phyloP scores from a whole-genome alignment of 2,113 vertebrate genomes.

The Excalfactoria chinensis region DNA sequence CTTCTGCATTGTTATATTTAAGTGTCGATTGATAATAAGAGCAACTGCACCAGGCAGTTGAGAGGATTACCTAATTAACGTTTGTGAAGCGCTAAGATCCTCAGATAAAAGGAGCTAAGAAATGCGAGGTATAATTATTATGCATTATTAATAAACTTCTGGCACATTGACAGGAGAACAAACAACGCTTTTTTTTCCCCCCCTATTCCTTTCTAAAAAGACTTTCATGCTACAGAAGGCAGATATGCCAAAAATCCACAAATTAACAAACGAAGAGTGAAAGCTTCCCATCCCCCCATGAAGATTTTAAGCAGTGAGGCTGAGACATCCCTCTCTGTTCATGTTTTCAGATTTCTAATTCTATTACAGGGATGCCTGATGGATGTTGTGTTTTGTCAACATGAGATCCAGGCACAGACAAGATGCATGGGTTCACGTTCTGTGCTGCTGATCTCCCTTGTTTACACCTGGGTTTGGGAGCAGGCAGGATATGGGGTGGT shows the following conservation, averaged over 20 bases:
- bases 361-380: background rate
- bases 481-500: background rate
- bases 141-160: slow-evolving; percentile 69
- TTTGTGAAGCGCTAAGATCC: slow-evolving; percentile 44
- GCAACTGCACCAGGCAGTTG: slow-evolving; percentile 32
- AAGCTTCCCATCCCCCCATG: background rate
- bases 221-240: background rate
- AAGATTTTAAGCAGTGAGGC: background rate
- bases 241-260: background rate
- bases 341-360: background rate
- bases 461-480: background rate
- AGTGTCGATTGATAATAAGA: slow-evolving; percentile 37
- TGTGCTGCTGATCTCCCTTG: background rate
- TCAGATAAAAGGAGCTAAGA: slow-evolving; percentile 54
- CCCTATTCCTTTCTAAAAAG: background rate
- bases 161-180: slow-evolving; percentile 31
- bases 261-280: background rate
- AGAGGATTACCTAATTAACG: slow-evolving; percentile 54
- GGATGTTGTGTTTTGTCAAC: background rate
- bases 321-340: background rate
- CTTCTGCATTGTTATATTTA: slow-evolving; percentile 21
- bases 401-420: background rate
- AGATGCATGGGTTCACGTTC: background rate
- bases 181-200: background rate
- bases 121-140: slow-evolving; percentile 29